Evolutionary conservation across 2,888 invertebrate species (phyloP), one percentile per base, ranked within the genome.

Genomic region (Autographa pulchrina): DNA sequence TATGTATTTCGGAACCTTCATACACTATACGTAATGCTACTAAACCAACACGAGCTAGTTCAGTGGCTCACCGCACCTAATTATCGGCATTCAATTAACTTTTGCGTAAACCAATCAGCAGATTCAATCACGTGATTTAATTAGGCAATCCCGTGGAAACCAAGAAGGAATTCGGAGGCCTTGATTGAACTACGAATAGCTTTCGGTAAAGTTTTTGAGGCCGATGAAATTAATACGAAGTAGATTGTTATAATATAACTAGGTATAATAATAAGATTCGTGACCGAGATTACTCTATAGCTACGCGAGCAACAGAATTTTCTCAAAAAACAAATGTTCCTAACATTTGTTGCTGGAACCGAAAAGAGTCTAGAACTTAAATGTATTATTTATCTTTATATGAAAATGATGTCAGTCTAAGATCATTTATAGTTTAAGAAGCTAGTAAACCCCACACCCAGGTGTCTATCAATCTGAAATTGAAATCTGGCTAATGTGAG

Each of bases 31-130:
- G 62, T 65, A 70, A 68, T 38, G 63, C 65, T 41, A 20, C 58
- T 68, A 72, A 61, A 61, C 62, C 72, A 41, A 48, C 65, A 61
- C 25, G 64, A 48, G 62, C 62, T 16, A 59, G 58, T 16, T 60
- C 60, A 64, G 72, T 52, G 59, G 56, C 64, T 66, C 62, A 69
- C 80, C 74, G 48, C 69, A 82, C 68, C 83, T 70, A 64, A 81
- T 81, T 74, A 80, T 77, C 60, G 71, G 68, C 61, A 77, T 82
- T 80, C 70, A 72, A 81, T 81, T 81, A 72, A 77, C 83, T 77
- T 80, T 76, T 70, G 71, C 74, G 65, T 68, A 58, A 72, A 63
- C 62, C 74, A 81, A 82, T 82, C 80, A 73, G 62, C 62, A 68
- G 67, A 68, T 73, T 69, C 61, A 54, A 80, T 80, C 68, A 58